Conservation (phyloP, 2,797 vertebrate species). For the Pseudochromis fuscus region DNA sequence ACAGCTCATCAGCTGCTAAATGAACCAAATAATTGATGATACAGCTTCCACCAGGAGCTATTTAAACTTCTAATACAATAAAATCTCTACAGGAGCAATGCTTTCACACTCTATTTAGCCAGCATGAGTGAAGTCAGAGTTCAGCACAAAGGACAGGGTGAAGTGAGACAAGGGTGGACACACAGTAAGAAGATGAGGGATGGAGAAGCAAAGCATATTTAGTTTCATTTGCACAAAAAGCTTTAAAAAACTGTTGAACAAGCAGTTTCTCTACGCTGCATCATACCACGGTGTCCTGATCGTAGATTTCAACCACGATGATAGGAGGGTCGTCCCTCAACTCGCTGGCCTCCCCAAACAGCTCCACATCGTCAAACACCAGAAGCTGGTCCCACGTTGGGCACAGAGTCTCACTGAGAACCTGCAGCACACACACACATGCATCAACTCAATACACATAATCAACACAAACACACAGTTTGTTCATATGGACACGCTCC, state of each 20-base stretch:
- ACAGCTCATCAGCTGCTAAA: slow-evolving; percentile 22
- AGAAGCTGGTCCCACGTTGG: slow-evolving; percentile 98
- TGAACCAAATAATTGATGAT: slow-evolving; percentile 26
- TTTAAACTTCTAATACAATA: neutral
- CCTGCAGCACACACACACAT: slow-evolving; percentile 77
- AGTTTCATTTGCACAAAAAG: slow-evolving; percentile 21
- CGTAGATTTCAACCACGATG: slow-evolving; percentile 96
- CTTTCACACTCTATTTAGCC: slow-evolving; percentile 78
- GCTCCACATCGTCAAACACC: slow-evolving; percentile 94
- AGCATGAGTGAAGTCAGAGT: slow-evolving; percentile 50
- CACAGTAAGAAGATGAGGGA: slow-evolving; percentile 65
- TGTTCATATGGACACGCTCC: neutral
- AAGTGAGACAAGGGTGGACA: slow-evolving; percentile 69
- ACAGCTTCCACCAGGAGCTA: neutral
- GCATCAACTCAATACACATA: neutral
- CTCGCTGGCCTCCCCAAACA: slow-evolving; percentile 94
- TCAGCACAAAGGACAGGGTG: slow-evolving; percentile 33
- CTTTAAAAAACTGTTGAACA: slow-evolving; percentile 10
- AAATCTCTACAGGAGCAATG: neutral
- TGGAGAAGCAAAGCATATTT: slow-evolving; percentile 71
- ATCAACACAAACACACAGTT: neutral
- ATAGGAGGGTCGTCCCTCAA: slow-evolving; percentile 96
- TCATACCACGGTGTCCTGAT: slow-evolving; percentile 95
- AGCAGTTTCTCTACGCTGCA: neutral
- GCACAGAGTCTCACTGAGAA: slow-evolving; percentile 95